Conservation (phyloP, 1,140 invertebrate species). For the Camponotus pennsylvanicus region DNA sequence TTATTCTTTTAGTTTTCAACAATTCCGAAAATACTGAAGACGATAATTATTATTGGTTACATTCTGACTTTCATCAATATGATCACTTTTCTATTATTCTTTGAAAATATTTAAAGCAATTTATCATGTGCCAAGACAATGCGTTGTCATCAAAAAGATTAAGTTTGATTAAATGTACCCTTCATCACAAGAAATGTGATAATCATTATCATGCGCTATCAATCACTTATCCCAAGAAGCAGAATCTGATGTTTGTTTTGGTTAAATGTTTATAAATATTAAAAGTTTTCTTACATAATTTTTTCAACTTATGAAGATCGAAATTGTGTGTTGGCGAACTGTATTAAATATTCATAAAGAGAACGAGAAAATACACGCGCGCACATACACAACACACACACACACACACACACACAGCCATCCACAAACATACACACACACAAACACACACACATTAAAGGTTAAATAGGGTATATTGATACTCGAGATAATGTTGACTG, state of each 20-base stretch:
- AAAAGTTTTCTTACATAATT: background rate
- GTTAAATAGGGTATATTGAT: conserved; percentile 5
- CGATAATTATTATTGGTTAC: background rate
- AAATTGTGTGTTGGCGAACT: background rate
- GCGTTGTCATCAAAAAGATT: background rate
- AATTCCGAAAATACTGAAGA: too few relatives aligned
- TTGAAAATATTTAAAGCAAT: background rate
- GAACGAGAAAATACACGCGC: background rate
- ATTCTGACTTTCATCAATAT: background rate
- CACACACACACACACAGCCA: background rate
- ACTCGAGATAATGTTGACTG: background rate
- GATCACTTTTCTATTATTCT: conserved; percentile 14
- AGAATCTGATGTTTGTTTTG: conserved; percentile 7
- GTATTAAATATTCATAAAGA: conserved; percentile 33
- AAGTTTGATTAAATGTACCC: background rate
- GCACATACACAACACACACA: too few relatives aligned
- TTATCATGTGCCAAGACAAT: background rate
- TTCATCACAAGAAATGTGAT: conserved; percentile 2
- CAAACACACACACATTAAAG: background rate
- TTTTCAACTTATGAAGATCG: background rate
- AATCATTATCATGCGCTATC: conserved; percentile 7
- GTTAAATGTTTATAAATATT: background rate
- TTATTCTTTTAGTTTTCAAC: background rate
- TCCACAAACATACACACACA: too few relatives aligned
- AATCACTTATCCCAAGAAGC: background rate